A percentile compares a stretch with the other conserved stretches of the same genome.
Conservation (phyloP, 2,113 vertebrate species). For the Serinus canaria region DNA sequence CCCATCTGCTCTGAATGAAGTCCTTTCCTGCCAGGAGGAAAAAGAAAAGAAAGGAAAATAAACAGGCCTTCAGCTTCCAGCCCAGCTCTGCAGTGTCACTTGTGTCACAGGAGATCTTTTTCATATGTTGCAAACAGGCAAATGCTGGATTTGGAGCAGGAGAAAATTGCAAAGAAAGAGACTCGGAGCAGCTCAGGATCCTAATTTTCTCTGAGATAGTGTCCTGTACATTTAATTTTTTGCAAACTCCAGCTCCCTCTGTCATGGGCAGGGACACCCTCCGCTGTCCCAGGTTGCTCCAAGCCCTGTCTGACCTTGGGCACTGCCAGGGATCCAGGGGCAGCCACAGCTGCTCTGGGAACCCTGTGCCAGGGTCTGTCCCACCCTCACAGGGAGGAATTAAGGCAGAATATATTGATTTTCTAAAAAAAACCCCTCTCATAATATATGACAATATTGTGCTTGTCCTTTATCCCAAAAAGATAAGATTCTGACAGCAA, state of each 20-base stretch:
- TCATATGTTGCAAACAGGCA: background rate
- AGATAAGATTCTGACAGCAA: background rate
- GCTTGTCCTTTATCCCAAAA: background rate
- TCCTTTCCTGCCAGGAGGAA: background rate
- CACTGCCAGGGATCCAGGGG: background rate
- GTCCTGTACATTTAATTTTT: background rate
- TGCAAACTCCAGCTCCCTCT: background rate
- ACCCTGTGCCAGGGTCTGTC: background rate
- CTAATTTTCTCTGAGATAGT: background rate
- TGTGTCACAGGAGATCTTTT: background rate
- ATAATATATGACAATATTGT: background rate
- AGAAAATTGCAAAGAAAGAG: background rate
- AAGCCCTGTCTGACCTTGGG: background rate
- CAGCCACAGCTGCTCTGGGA: background rate
- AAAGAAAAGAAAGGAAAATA: background rate
- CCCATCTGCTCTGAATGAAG: background rate
- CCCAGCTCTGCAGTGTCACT: rapidly evolving
- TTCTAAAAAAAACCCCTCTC: too few species aligned
- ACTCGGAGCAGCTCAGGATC: background rate
- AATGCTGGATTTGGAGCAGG: background rate
- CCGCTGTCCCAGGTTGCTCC: rapidly evolving
- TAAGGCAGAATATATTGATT: too few species aligned
- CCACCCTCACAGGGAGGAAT: too few species aligned
- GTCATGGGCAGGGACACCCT: rapidly evolving
- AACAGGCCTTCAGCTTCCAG: background rate